These are phyloP conservation scores for Erynnis tages DNA, from an alignment of 2,888 invertebrate genomes.

Conservation along the genomic window DNA sequence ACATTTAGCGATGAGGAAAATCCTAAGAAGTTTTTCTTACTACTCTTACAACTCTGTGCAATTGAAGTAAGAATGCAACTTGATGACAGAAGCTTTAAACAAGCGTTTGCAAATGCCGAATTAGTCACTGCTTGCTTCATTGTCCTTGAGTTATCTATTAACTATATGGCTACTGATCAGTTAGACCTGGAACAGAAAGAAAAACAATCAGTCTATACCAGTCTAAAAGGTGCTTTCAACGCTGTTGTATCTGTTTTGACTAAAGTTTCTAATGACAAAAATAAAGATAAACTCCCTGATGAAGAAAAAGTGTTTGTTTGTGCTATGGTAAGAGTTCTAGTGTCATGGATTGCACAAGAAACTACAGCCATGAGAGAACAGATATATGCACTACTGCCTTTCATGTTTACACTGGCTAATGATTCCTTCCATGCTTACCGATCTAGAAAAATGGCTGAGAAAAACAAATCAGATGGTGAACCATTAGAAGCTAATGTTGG, in stretches of 20 bases:
- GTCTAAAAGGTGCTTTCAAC: constrained; percentile 93
- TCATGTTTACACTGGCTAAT: constrained; percentile 89
- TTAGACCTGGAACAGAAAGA: constrained; percentile 94
- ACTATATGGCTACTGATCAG: constrained; percentile 90
- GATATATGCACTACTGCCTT: constrained; percentile 90
- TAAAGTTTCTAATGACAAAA: constrained; percentile 88
- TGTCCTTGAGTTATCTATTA: constrained; percentile 89
- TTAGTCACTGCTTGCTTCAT: constrained; percentile 91
- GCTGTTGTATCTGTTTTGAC: constrained; percentile 88
- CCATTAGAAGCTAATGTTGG: constrained; percentile 65
- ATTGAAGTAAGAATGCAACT: constrained; percentile 97
- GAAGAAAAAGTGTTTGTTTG: constrained; percentile 90
- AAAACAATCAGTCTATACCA: constrained; percentile 94
- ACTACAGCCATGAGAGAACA: constrained; percentile 93
- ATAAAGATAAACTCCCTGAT: constrained; percentile 84
- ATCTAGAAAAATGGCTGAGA: constrained; percentile 85
- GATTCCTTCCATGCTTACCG: constrained; percentile 90
- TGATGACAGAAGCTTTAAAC: constrained; percentile 91
- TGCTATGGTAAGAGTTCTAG: constrained; percentile 91
- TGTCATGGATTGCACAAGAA: constrained; percentile 96
- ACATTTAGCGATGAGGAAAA: constrained; percentile 88
- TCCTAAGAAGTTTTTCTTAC: constrained; percentile 91
- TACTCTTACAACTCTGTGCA: constrained; percentile 92
- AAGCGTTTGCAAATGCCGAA: constrained; percentile 88
- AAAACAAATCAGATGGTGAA: constrained; percentile 82